phyloP scores from a whole-genome alignment of 2,888 invertebrate genomes.

The Leucophenga montana region DNA sequence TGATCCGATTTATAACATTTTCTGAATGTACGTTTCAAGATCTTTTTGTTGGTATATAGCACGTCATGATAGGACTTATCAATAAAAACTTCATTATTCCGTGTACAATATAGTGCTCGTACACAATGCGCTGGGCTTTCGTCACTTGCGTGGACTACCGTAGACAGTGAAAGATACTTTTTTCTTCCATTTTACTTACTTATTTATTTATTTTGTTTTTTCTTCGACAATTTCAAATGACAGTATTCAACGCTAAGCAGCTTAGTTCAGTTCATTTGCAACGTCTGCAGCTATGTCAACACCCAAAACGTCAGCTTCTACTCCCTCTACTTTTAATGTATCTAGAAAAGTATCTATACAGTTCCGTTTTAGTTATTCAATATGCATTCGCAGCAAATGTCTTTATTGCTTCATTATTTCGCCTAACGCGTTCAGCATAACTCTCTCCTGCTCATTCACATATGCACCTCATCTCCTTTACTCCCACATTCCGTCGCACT shows the following conservation, averaged over 20 bases:
- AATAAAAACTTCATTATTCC: no score
- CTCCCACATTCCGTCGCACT: neutral
- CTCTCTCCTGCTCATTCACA: neutral
- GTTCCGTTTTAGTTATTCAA: conserved; percentile 51
- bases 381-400: conserved; percentile 48
- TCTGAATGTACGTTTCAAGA: no score
- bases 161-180: no score
- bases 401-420: conserved; percentile 53
- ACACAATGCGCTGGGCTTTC: no score
- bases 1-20: no score
- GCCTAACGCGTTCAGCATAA: conserved; percentile 41
- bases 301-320: neutral
- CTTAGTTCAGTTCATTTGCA: conserved; percentile 31
- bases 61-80: no score
- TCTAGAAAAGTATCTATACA: conserved; percentile 10
- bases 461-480: neutral
- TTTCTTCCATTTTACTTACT: neutral
- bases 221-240: neutral
- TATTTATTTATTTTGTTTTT: conserved; percentile 11
- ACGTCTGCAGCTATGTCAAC: neutral
- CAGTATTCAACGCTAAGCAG: conserved; percentile 38
- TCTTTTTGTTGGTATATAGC: no score
- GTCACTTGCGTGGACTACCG: no score
- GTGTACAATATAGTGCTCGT: no score
- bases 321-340: neutral